Conservation (phyloP, 1,140 invertebrate genomes). For the Cecropterus lyciades region DNA sequence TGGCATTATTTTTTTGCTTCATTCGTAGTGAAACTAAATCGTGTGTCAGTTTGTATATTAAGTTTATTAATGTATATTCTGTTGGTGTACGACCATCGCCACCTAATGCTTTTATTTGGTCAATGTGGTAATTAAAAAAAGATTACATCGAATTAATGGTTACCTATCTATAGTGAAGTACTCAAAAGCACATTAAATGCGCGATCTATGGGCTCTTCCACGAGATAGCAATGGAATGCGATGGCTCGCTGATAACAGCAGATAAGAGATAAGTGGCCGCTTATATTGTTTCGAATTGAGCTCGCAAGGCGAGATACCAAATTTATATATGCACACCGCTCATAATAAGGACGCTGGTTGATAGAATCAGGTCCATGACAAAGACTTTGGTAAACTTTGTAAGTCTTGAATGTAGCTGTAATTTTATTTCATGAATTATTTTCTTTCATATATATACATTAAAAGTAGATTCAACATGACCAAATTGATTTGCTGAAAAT, state of each 20-base stretch:
- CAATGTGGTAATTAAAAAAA: conserved; percentile 54
- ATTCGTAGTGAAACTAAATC: background rate
- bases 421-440: background rate
- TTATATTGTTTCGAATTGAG: conserved; percentile 69
- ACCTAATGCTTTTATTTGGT: conserved; percentile 29
- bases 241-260: conserved; percentile 58
- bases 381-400: background rate
- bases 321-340: conserved; percentile 32
- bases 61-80: conserved; percentile 1
- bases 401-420: background rate
- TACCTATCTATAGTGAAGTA: conserved; percentile 63
- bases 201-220: conserved; percentile 40
- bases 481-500: too few species aligned
- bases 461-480: too few species aligned
- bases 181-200: conserved; percentile 64
- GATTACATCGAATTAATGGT: conserved; percentile 60
- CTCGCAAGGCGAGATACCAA: conserved; percentile 48
- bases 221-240: conserved; percentile 70
- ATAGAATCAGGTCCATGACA: conserved; percentile 8
- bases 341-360: conserved; percentile 35
- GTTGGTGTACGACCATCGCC: background rate
- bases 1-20: conserved; percentile 8
- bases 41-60: conserved; percentile 12
- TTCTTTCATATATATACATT: background rate
- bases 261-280: conserved; percentile 62